Evolutionary conservation across 2,797 vertebrate species (phyloP).

Genomic region (Rachycentron canadum): DNA sequence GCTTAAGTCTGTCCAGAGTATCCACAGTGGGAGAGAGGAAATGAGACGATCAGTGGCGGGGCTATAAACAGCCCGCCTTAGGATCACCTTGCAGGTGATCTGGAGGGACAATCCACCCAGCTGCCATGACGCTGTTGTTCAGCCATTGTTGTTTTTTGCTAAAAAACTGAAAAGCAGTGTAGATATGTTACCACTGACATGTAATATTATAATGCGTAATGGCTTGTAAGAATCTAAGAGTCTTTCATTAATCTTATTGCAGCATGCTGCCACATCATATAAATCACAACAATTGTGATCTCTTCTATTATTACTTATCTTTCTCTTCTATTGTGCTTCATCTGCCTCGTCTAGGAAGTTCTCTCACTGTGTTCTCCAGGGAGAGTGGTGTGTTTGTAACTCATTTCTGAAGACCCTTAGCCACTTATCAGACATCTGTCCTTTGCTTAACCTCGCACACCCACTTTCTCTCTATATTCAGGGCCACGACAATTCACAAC

Average conservation of each 20-base stretch:
- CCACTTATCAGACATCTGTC: conserved; percentile 48
- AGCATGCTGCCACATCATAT: conserved; percentile 35
- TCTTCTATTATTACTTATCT: conserved; percentile 34
- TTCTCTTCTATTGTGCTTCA: conserved; percentile 38
- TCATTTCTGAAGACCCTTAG: conserved; percentile 38
- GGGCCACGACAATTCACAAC: conserved; percentile 30
- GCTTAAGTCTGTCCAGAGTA: conserved; percentile 55
- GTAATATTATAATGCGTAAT: conserved; percentile 1
- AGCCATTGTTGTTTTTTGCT: conserved; percentile 18
- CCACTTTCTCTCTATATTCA: conserved; percentile 1
- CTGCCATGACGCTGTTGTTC: conserved; percentile 25
- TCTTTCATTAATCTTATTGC: conserved; percentile 32
- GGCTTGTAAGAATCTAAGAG: conserved; percentile 1
- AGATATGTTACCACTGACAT: not conserved
- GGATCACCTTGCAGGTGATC: conserved; percentile 42
- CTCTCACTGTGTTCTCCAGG: conserved; percentile 14
- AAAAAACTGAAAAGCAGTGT: not conserved
- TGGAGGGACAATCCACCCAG: conserved; percentile 18
- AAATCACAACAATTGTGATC: conserved; percentile 42
- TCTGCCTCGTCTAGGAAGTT: conserved; percentile 19
- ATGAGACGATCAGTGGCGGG: conserved; percentile 59
- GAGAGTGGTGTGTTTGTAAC: conserved; percentile 35
- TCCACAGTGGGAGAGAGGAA: conserved; percentile 60
- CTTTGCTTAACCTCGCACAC: conserved; percentile 64
- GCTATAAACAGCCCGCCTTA: conserved; percentile 43